Evolutionary conservation across 92 coral and sea anemone genomes (phyloP).

Genomic region (Paragorgia papillata): DNA sequence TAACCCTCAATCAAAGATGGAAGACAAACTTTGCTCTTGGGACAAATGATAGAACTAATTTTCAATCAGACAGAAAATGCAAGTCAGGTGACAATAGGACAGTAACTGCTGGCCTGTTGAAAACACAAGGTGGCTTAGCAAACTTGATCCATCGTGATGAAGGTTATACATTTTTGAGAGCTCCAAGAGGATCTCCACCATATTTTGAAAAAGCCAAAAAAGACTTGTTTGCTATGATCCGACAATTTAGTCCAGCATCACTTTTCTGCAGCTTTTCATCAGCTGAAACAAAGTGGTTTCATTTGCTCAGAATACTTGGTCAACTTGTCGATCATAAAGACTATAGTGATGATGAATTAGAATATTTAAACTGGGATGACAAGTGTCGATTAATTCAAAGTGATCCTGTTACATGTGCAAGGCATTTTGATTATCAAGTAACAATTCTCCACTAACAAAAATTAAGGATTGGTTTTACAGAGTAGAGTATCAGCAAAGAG

Average conservation of each 20-base stretch:
- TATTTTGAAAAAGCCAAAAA: conserved; percentile 42
- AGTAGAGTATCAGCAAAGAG: conserved; percentile 65
- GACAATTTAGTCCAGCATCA: conserved; percentile 22
- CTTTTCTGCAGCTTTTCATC: conserved; percentile 57
- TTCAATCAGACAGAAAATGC: too few species aligned
- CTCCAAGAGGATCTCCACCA: conserved; percentile 62
- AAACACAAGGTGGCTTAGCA: conserved; percentile 53
- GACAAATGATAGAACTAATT: too few species aligned
- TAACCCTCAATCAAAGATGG: conserved; percentile 45
- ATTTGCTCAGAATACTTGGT: conserved; percentile 62
- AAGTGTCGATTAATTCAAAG: conserved; percentile 54
- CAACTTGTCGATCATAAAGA: conserved; percentile 60
- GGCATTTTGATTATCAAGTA: conserved; percentile 59
- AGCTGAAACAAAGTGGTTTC: conserved; percentile 63
- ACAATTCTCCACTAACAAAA: conserved; percentile 11
- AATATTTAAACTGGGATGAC: conserved; percentile 56
- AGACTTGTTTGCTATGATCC: conserved; percentile 5
- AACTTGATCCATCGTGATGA: conserved; percentile 55
- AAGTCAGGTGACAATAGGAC: too few species aligned
- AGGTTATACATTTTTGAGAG: conserved; percentile 42
- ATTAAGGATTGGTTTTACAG: conserved; percentile 65
- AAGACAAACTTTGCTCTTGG: too few species aligned
- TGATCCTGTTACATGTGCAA: conserved; percentile 62
- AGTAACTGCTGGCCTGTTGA: conserved; percentile 51
- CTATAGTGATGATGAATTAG: conserved; percentile 53